These are phyloP conservation scores for Yasuhikotakia modesta DNA, from an alignment of 2,797 vertebrate species.

Conservation along the genomic window DNA sequence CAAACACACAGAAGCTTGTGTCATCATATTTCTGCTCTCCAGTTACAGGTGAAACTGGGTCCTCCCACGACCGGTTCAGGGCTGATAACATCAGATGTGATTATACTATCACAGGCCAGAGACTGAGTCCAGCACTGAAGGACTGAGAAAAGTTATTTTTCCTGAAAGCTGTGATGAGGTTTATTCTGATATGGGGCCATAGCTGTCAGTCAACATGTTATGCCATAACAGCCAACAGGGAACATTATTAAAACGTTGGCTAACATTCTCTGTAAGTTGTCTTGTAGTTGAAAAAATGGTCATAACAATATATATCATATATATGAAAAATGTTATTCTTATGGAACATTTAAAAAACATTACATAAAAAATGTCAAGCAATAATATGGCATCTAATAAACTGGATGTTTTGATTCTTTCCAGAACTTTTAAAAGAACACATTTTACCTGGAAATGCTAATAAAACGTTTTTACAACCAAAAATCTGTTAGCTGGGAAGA, in stretches of 20 bases:
- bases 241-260: neutral
- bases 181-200: neutral
- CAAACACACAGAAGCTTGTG: neutral
- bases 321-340: too few relatives aligned
- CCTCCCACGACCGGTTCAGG: slow-evolving; percentile 19
- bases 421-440: too few relatives aligned
- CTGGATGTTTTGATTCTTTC: too few relatives aligned
- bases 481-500: too few relatives aligned
- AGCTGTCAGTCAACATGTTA: slow-evolving; percentile 8
- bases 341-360: too few relatives aligned
- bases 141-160: slow-evolving; percentile 39
- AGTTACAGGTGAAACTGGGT: slow-evolving; percentile 25
- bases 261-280: too few relatives aligned
- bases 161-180: slow-evolving; percentile 32
- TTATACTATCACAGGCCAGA: slow-evolving; percentile 44
- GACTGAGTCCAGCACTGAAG: slow-evolving; percentile 14
- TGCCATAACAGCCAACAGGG: neutral
- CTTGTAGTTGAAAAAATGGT: too few relatives aligned
- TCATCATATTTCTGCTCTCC: slow-evolving; percentile 26
- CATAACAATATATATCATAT: too few relatives aligned
- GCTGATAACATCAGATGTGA: slow-evolving; percentile 47
- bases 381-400: too few relatives aligned
- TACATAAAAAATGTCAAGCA: too few relatives aligned
- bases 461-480: too few relatives aligned
- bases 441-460: too few relatives aligned